Evolutionary conservation across 2,113 vertebrate species (phyloP).

Genomic region (Gambusia holbrooki): DNA sequence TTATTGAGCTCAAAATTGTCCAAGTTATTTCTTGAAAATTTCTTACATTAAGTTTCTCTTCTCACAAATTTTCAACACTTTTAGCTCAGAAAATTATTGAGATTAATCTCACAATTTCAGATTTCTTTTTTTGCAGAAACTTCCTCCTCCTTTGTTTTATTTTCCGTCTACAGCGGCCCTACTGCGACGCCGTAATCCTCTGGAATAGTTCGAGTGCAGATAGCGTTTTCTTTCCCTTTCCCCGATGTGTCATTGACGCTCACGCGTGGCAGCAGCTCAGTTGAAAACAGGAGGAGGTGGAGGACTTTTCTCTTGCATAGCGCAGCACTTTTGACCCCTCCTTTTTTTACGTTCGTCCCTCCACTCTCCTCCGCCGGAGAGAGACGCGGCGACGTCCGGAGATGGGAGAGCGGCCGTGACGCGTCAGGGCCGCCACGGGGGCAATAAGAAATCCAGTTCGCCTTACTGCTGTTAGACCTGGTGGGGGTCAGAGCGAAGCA

Average conservation of each 20-base stretch:
- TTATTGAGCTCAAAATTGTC: no score
- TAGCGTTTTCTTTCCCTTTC: slow-evolving; percentile 1
- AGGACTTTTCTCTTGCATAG: slow-evolving; percentile 65
- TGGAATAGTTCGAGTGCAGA: slow-evolving; percentile 27
- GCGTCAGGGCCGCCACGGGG: slow-evolving; percentile 39
- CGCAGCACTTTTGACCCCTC: slow-evolving; percentile 77
- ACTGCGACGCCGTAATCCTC: neutral
- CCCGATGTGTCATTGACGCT: slow-evolving; percentile 4
- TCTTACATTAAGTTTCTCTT: no score
- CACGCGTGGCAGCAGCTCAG: neutral
- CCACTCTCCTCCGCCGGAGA: slow-evolving; percentile 49
- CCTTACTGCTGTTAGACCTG: slow-evolving; percentile 82
- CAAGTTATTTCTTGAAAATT: no score
- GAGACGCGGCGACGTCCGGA: slow-evolving; percentile 13
- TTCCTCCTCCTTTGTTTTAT: no score
- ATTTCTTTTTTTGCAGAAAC: no score
- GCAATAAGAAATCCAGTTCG: slow-evolving; percentile 81
- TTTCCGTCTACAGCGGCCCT: no score
- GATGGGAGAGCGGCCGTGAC: slow-evolving; percentile 45
- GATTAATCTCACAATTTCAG: no score
- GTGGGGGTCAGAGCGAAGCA: slow-evolving; percentile 68
- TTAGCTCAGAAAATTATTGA: no score
- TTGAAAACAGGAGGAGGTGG: slow-evolving; percentile 25
- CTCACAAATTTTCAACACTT: no score
- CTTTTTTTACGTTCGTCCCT: slow-evolving; percentile 61